Conservation (phyloP, 2,797 vertebrate species). For the Cyclopterus lumpus region DNA sequence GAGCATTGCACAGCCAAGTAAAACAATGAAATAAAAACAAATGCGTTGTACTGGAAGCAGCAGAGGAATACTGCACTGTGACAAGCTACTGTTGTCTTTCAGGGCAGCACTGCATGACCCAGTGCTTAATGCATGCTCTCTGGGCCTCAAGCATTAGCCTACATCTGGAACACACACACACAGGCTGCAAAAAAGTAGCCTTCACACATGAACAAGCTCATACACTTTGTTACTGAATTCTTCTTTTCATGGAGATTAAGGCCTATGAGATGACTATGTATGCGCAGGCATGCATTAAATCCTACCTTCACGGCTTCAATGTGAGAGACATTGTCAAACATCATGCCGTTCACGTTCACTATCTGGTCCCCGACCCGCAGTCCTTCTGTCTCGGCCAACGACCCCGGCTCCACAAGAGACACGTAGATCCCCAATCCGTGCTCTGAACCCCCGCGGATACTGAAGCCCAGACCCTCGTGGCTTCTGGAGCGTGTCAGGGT, state of each 20-base stretch:
- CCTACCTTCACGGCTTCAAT: conserved; percentile 93
- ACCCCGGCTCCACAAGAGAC: conserved; percentile 93
- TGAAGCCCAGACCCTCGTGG: conserved; percentile 94
- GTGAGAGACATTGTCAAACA: conserved; percentile 89
- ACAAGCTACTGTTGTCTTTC: conserved; percentile 5
- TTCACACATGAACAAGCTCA: not conserved
- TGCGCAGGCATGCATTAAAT: not conserved
- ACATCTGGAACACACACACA: conserved; percentile 3
- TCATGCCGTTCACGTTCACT: conserved; percentile 89
- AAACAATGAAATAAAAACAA: conserved; percentile 36
- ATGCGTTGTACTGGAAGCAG: not conserved
- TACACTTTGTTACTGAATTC: not conserved
- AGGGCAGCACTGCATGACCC: conserved; percentile 21
- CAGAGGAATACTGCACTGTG: conserved; percentile 7
- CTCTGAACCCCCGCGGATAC: conserved; percentile 94
- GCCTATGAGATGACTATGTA: not conserved
- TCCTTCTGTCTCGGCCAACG: conserved; percentile 92
- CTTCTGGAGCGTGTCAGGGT: conserved; percentile 89
- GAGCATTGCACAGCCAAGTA: conserved; percentile 39
- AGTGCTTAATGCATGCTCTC: conserved; percentile 4
- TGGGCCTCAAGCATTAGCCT: not conserved
- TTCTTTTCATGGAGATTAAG: not conserved
- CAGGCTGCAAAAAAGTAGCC: not conserved
- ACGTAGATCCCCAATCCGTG: conserved; percentile 96
- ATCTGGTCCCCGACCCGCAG: conserved; percentile 95